Evolutionary conservation across 2,113 vertebrate genomes (phyloP).

Genomic region (Carollia perspicillata): DNA sequence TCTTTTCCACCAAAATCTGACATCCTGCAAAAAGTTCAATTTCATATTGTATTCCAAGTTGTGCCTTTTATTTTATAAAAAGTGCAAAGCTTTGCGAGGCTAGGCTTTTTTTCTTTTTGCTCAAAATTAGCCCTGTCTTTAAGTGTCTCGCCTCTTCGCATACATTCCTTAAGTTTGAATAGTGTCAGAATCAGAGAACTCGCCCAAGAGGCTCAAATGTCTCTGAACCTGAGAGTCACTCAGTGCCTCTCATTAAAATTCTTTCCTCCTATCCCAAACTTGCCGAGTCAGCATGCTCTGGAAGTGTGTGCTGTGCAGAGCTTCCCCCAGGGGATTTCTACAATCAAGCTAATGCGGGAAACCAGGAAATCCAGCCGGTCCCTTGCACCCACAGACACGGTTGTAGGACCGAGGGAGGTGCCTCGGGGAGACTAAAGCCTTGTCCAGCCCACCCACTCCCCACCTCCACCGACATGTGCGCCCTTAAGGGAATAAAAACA

Average conservation of each 20-base stretch:
- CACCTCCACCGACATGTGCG: accelerated
- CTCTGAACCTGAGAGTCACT: background rate
- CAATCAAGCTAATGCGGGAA: background rate
- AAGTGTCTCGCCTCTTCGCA: background rate
- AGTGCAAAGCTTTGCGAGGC: background rate
- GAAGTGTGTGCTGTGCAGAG: background rate
- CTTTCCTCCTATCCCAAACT: background rate
- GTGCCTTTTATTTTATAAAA: background rate
- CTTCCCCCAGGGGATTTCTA: background rate
- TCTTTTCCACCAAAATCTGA: background rate
- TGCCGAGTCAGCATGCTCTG: background rate
- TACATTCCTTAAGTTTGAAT: background rate
- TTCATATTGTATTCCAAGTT: accelerated
- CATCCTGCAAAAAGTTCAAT: background rate
- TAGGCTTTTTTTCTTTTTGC: accelerated
- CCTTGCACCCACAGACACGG: too few relatives aligned
- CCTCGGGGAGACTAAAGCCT: background rate
- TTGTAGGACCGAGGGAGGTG: background rate
- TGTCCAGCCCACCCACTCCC: background rate
- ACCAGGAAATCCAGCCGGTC: background rate
- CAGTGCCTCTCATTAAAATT: background rate
- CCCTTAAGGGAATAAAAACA: background rate
- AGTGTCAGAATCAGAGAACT: background rate
- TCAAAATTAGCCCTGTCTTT: background rate
- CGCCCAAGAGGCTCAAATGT: background rate